These are phyloP conservation scores for Serripes groenlandicus DNA, from an alignment of 2,888 invertebrate species.

Conservation along the genomic window DNA sequence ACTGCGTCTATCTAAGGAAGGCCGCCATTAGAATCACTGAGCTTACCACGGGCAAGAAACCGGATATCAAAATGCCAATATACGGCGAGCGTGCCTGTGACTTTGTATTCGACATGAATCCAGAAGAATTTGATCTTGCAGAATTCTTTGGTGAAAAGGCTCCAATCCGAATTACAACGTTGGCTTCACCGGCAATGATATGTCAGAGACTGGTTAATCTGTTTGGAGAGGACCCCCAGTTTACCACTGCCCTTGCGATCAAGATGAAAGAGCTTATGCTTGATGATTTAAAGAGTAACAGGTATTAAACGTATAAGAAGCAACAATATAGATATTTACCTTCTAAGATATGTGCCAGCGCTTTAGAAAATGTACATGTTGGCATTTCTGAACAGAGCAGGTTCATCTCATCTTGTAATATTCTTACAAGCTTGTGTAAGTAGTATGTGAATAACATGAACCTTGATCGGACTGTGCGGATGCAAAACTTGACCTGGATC, in stretches of 20 bases:
- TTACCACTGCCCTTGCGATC: slow-evolving; percentile 25
- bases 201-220: not conserved
- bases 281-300: slow-evolving; percentile 13
- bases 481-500: too few relatives aligned
- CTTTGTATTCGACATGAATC: slow-evolving; percentile 34
- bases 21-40: slow-evolving; percentile 44
- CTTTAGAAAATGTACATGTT: too few relatives aligned
- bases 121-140: slow-evolving; percentile 38
- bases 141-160: slow-evolving; percentile 33
- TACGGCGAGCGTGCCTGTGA: slow-evolving; percentile 39
- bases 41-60: slow-evolving; percentile 32
- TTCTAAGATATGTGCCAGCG: too few relatives aligned
- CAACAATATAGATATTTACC: too few relatives aligned
- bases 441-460: too few relatives aligned
- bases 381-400: too few relatives aligned
- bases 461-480: too few relatives aligned
- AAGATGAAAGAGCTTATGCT: slow-evolving; percentile 42
- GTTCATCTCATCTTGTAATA: too few relatives aligned
- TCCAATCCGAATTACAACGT: slow-evolving; percentile 33
- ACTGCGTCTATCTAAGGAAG: slow-evolving; percentile 38
- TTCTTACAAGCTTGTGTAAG: too few relatives aligned
- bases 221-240: slow-evolving; percentile 38
- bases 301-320: too few relatives aligned
- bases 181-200: slow-evolving; percentile 40
- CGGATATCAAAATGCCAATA: slow-evolving; percentile 29